phyloP scores from a whole-genome alignment of 2,888 invertebrate genomes.

The Phortica okadai region DNA sequence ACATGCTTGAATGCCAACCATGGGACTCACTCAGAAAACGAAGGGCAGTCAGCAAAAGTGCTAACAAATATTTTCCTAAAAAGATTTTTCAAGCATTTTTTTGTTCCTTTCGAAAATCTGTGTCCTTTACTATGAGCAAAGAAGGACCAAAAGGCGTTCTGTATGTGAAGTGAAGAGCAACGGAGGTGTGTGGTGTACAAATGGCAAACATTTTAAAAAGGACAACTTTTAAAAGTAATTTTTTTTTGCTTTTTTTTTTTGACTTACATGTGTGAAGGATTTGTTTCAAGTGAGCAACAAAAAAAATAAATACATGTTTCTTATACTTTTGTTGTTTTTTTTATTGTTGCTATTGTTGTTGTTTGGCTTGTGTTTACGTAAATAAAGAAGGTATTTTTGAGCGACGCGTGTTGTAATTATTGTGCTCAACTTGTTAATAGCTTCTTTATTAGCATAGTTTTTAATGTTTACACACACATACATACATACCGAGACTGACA shows the following conservation, averaged over 20 bases:
- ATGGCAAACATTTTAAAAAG: background rate
- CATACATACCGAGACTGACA: background rate
- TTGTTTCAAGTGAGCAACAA: too few relatives aligned
- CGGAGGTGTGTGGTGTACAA: background rate
- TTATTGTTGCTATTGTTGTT: conserved; percentile 12
- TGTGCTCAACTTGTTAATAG: background rate
- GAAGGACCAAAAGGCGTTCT: background rate
- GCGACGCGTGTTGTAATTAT: background rate
- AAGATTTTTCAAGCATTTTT: conserved; percentile 12
- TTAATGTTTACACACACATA: conserved; percentile 29
- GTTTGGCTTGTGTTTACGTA: background rate
- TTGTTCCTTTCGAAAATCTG: background rate
- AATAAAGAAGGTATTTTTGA: too few relatives aligned
- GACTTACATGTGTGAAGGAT: background rate
- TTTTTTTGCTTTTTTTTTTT: conserved; percentile 33
- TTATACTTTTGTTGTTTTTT: background rate
- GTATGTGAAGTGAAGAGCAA: background rate
- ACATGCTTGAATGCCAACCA: background rate
- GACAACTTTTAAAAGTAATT: conserved; percentile 20
- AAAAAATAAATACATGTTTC: too few relatives aligned
- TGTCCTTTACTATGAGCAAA: background rate
- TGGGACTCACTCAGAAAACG: background rate
- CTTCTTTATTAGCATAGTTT: conserved; percentile 33
- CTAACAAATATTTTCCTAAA: conserved; percentile 25
- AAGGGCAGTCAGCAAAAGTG: conserved; percentile 1